Percentiles rank a stretch among this genome's conserved stretches.
These are phyloP conservation scores for Venusia cambrica DNA, from an alignment of 2,888 invertebrate genomes.

Conservation along the genomic window DNA sequence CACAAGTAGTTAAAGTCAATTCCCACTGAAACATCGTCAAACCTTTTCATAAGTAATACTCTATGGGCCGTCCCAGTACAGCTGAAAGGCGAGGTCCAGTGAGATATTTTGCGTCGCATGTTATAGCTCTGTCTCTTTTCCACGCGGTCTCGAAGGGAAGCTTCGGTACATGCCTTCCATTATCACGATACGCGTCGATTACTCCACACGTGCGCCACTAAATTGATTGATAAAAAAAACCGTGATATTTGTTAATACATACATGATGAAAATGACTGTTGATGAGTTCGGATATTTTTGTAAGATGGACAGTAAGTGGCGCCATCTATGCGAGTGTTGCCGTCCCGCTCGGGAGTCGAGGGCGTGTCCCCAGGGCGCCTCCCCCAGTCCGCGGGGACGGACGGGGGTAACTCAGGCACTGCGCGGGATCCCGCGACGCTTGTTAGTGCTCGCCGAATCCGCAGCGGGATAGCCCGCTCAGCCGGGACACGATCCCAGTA, in stretches of 20 bases:
- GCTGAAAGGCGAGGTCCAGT: slow-evolving; percentile 58
- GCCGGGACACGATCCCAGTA: slow-evolving; percentile 75
- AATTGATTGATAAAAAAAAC: slow-evolving; percentile 6
- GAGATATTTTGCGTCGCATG: slow-evolving; percentile 68
- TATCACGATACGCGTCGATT: slow-evolving; percentile 47
- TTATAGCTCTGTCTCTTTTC: slow-evolving; percentile 60
- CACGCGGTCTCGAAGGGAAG: slow-evolving; percentile 69
- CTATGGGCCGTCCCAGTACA: slow-evolving; percentile 68
- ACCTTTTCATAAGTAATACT: slow-evolving; percentile 76
- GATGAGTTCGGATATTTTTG: slow-evolving; percentile 30
- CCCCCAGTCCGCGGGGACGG: slow-evolving; percentile 78
- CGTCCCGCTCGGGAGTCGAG: slow-evolving; percentile 79
- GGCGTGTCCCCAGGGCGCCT: slow-evolving; percentile 80
- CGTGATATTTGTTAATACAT: slow-evolving; percentile 1
- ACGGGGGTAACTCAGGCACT: slow-evolving; percentile 78
- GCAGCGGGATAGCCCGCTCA: slow-evolving; percentile 80
- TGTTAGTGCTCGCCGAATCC: slow-evolving; percentile 80
- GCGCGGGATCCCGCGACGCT: slow-evolving; percentile 78
- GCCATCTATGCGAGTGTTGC: slow-evolving; percentile 63
- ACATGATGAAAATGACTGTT: slow-evolving; percentile 6
- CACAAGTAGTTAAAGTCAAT: slow-evolving; percentile 71
- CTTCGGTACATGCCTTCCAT: slow-evolving; percentile 50
- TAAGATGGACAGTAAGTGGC: slow-evolving; percentile 50
- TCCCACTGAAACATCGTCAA: slow-evolving; percentile 80
- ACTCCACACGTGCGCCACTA: slow-evolving; percentile 39